Evolutionary conservation across 2,113 vertebrate genomes (phyloP), one percentile per base, ranked within the genome.

Genomic region (Psittacula cyanocephala): DNA sequence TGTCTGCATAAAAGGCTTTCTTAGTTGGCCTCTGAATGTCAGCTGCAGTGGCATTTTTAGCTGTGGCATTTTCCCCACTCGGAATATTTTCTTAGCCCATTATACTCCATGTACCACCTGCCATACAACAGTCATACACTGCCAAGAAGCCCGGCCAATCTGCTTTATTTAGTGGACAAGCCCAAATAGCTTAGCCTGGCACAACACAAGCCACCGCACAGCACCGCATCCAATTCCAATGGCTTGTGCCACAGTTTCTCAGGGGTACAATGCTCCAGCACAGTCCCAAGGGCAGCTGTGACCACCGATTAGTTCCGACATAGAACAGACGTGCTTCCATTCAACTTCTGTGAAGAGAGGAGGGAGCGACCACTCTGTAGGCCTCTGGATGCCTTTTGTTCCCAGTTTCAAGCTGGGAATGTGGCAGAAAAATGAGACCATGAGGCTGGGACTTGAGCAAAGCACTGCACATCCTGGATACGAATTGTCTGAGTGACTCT

Each of bases 31-130:
- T 87, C 87, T 87, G 65, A 71, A 62, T 0, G 3, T 85, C 85
- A 86, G 85, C 88, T 82, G 67, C 39, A 47, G 81, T 84, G 65
- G 77, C 93, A 82, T 86, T 97, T 93, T 93, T 78, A 94, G 77
- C 67, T 41, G 79, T 83, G 91, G 80, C 85, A 77, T 97, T 92
- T 94, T 77, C 76, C 85, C 80, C 86, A 91, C 92, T 90, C 71
- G 70, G 90, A 95, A 49, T 65, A 74, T 90, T 88, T 93, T 77
- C 82, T 88, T 46, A 67, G 80, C 62, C 86, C 47, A 44, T 96
- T 93, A 52, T 69, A n/a, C n/a, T 77, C 70, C 3, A 0, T 11
- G 74, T 47, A 47, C 92, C 95, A 96, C 89, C 92, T 96, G 96
- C 78, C 0, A 0, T 52, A 72, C 95, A 88, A 68, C 5, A 89